Evolutionary conservation across 2,888 invertebrate species (phyloP).

Genomic region (Nomada fabriciana): DNA sequence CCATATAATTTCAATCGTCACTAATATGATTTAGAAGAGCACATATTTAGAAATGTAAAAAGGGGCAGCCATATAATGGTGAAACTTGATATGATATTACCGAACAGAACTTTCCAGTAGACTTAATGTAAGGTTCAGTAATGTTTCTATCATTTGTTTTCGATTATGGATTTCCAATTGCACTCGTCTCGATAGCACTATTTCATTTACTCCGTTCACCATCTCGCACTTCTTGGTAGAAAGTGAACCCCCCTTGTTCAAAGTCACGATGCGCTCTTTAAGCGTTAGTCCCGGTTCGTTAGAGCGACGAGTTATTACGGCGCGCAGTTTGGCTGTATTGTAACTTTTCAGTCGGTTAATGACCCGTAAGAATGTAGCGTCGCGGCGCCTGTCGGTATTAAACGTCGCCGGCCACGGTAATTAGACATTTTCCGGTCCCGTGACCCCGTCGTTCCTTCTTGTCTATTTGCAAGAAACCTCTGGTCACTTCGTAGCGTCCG

Average conservation of each 20-base stretch:
- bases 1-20: too few relatives aligned
- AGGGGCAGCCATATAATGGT: too few relatives aligned
- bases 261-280: slow-evolving; percentile 61
- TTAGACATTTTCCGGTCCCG: slow-evolving; percentile 44
- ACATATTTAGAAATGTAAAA: too few relatives aligned
- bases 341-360: slow-evolving; percentile 65
- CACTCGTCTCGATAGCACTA: not conserved
- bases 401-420: slow-evolving; percentile 50
- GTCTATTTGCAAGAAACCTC: too few relatives aligned
- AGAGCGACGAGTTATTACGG: slow-evolving; percentile 66
- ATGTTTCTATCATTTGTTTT: too few relatives aligned
- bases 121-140: too few relatives aligned
- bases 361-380: slow-evolving; percentile 62
- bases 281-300: slow-evolving; percentile 68
- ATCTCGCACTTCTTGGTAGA: not conserved
- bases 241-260: slow-evolving; percentile 28
- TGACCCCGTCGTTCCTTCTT: not conserved
- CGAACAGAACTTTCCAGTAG: too few relatives aligned
- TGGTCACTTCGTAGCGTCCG: too few relatives aligned
- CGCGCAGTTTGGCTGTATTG: slow-evolving; percentile 50
- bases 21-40: too few relatives aligned
- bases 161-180: too few relatives aligned
- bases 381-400: slow-evolving; percentile 60
- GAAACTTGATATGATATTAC: too few relatives aligned
- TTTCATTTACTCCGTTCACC: not conserved